A percentile compares a stretch with the other conserved stretches of the same genome.
Conservation (phyloP, 2,888 invertebrate genomes). For the Cerastis rubricosa region DNA sequence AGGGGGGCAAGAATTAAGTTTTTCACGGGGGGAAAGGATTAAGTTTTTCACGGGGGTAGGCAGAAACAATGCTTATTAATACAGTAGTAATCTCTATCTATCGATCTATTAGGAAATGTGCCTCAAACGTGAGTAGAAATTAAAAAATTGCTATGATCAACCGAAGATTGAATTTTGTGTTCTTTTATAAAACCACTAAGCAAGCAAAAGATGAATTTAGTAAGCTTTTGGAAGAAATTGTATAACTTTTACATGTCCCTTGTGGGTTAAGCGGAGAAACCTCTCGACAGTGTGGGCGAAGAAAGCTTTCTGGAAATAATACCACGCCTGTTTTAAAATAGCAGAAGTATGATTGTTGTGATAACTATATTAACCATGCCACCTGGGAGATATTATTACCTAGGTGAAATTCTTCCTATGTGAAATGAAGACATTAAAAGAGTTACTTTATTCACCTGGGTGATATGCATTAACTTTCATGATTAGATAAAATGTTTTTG, state of each 20-base stretch:
- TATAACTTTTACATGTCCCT: constrained; percentile 18
- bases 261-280: constrained; percentile 9
- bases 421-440: no score
- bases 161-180: constrained; percentile 70
- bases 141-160: constrained; percentile 70
- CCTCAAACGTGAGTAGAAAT: constrained; percentile 48
- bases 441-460: no score
- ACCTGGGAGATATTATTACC: no score
- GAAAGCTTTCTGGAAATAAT: background rate
- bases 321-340: no score
- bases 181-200: constrained; percentile 22
- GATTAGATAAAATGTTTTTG: no score
- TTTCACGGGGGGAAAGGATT: no score
- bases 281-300: background rate
- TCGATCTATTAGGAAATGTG: no score
- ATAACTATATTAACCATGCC: background rate
- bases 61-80: background rate
- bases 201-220: constrained; percentile 19
- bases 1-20: no score
- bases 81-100: background rate
- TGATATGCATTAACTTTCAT: no score
- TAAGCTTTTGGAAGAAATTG: constrained; percentile 21
- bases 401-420: no score
- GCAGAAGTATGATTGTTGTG: background rate
- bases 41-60: no score